phyloP scores from a whole-genome alignment of 2,113 vertebrate genomes.

The Microcebus lehilahytsara region DNA sequence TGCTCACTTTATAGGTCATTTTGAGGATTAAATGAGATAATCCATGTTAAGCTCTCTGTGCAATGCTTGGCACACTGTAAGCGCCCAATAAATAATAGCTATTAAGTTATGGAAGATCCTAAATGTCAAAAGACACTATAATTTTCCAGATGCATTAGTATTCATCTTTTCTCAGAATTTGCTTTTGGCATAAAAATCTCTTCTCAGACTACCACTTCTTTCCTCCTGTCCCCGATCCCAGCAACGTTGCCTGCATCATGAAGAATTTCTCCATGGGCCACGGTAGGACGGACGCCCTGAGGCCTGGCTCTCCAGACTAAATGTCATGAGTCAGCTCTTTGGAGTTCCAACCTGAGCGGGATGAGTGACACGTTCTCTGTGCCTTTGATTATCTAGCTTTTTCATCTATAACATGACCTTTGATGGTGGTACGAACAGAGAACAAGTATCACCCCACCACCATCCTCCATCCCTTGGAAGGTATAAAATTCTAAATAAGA shows the following conservation, averaged over 20 bases:
- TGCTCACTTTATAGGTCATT: neutral
- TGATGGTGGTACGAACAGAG: neutral
- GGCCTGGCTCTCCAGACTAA: neutral
- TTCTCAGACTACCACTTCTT: neutral
- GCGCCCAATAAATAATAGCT: neutral
- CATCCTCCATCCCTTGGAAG: neutral
- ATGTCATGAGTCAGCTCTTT: neutral
- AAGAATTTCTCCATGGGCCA: neutral
- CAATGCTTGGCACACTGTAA: neutral
- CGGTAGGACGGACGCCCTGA: accelerated
- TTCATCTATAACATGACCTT: neutral
- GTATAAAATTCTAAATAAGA: neutral
- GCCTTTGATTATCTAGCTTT: neutral
- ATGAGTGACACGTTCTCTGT: neutral
- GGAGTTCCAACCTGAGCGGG: neutral
- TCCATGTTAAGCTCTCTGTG: neutral
- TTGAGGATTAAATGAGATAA: slow-evolving; percentile 23
- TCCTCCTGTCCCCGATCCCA: neutral
- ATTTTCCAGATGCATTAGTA: neutral
- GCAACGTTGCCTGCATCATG: no score
- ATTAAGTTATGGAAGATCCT: neutral
- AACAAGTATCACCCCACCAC: neutral
- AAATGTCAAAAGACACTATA: neutral
- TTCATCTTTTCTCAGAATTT: neutral
- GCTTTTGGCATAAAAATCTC: neutral